phyloP scores from a whole-genome alignment of 1,140 invertebrate genomes.

The Leucophenga varia region DNA sequence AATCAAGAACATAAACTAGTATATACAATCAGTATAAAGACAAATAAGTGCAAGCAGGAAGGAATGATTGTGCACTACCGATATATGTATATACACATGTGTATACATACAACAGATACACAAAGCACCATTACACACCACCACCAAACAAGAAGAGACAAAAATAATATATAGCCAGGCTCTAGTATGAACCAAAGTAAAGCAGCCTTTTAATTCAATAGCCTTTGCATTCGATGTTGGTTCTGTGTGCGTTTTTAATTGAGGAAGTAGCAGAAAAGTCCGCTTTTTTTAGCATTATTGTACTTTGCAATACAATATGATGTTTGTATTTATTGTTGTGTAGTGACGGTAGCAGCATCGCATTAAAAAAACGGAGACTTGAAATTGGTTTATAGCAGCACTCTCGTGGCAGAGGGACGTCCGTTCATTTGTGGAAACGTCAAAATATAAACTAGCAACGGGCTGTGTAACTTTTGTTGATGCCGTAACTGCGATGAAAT shows the following conservation, averaged over 20 bases:
- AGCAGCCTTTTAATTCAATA: constrained; percentile 55
- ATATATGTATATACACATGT: constrained; percentile 4
- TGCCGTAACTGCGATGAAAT: too few species aligned
- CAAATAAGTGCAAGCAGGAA: constrained; percentile 3
- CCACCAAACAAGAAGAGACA: constrained; percentile 38
- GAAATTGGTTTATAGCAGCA: too few species aligned
- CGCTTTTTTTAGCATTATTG: constrained; percentile 52
- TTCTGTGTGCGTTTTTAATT: constrained; percentile 56
- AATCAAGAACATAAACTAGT: constrained; percentile 1
- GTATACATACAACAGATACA: constrained; percentile 19
- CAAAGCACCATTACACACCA: constrained; percentile 10
- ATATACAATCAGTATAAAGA: constrained; percentile 7
- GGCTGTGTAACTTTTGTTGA: too few species aligned
- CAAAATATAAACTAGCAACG: constrained; percentile 16
- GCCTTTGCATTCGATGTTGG: constrained; percentile 57
- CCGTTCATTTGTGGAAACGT: too few species aligned
- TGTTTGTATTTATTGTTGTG: constrained; percentile 47
- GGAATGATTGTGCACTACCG: background rate
- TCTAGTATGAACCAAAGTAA: constrained; percentile 42
- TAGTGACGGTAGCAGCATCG: constrained; percentile 50
- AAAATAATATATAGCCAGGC: constrained; percentile 33
- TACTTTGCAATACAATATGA: constrained; percentile 41
- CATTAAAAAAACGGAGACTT: constrained; percentile 27
- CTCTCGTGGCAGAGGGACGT: too few species aligned
- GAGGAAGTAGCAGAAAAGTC: constrained; percentile 44